A percentile compares a stretch with the other conserved stretches of the same genome.
These are phyloP conservation scores for Tinea pellionella DNA, from an alignment of 2,888 invertebrate genomes.

Conservation along the genomic window DNA sequence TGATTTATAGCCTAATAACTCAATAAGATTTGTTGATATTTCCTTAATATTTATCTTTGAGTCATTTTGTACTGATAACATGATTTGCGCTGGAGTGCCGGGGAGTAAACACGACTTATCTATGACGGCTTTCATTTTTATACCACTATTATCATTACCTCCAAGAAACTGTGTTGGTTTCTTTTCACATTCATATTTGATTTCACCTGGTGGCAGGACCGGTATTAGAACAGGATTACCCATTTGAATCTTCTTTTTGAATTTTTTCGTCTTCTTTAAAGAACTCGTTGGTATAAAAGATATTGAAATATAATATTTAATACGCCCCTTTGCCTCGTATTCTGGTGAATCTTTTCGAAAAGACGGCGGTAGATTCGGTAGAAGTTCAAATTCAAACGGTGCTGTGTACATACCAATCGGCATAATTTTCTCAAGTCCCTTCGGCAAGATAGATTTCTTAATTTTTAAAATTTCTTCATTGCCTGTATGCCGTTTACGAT, in stretches of 20 bases:
- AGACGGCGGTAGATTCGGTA: background rate
- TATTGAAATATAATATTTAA: slow-evolving; percentile 21
- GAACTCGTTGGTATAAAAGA: background rate
- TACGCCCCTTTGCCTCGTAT: background rate
- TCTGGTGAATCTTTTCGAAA: background rate
- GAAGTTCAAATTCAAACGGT: background rate
- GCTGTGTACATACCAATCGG: background rate
- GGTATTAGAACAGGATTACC: background rate
- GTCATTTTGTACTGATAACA: slow-evolving; percentile 14
- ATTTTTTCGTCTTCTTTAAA: background rate
- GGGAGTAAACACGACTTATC: background rate
- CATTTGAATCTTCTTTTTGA: background rate
- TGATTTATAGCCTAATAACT: background rate
- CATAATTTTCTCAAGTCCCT: background rate
- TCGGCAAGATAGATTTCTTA: background rate
- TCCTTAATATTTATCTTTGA: slow-evolving; percentile 8
- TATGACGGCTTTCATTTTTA: slow-evolving; percentile 20
- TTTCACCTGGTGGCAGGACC: background rate
- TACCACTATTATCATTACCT: slow-evolving; percentile 2
- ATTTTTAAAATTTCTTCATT: background rate
- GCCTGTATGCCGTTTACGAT: background rate
- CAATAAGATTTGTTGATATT: slow-evolving; percentile 9
- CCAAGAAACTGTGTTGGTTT: background rate
- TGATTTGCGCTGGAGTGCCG: slow-evolving; percentile 9
- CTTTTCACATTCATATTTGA: slow-evolving; percentile 2